Percentiles rank a stretch among this genome's conserved stretches.
Evolutionary conservation across 2,113 vertebrate species (phyloP).

Genomic region (Indicator indicator): DNA sequence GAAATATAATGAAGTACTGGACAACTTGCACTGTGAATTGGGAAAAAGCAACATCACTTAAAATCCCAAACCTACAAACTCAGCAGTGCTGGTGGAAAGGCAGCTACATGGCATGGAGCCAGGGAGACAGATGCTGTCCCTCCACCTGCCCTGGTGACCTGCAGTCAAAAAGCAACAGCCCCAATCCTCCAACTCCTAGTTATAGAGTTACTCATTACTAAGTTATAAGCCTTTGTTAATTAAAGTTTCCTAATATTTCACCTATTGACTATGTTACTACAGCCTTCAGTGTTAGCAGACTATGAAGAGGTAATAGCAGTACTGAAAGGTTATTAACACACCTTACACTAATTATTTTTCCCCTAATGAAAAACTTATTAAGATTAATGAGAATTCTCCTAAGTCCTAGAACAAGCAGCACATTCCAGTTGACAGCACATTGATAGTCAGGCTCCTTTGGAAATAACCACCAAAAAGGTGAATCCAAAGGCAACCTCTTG

Average conservation of each 20-base stretch:
- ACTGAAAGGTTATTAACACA: neutral
- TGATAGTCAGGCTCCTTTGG: neutral
- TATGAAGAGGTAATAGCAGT: neutral
- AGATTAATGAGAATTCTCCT: neutral
- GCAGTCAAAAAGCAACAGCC: neutral
- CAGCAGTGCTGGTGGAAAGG: neutral
- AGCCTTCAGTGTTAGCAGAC: neutral
- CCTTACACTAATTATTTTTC: neutral
- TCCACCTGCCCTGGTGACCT: neutral
- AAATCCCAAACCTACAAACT: neutral
- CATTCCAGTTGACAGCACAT: neutral
- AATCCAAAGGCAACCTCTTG: neutral
- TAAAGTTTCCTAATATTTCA: constrained; percentile 12
- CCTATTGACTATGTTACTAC: neutral
- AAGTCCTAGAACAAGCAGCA: neutral
- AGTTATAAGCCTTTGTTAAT: neutral
- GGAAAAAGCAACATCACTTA: neutral
- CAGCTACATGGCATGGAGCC: neutral
- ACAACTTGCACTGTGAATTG: neutral
- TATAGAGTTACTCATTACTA: neutral
- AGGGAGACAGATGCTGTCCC: neutral
- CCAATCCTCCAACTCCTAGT: neutral
- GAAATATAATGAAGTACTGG: neutral
- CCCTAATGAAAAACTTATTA: neutral
- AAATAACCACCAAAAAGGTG: neutral